Evolutionary conservation across 2,113 vertebrate species (phyloP), one percentile per base, ranked within the genome.

Genomic region (Xenus cinereus): DNA sequence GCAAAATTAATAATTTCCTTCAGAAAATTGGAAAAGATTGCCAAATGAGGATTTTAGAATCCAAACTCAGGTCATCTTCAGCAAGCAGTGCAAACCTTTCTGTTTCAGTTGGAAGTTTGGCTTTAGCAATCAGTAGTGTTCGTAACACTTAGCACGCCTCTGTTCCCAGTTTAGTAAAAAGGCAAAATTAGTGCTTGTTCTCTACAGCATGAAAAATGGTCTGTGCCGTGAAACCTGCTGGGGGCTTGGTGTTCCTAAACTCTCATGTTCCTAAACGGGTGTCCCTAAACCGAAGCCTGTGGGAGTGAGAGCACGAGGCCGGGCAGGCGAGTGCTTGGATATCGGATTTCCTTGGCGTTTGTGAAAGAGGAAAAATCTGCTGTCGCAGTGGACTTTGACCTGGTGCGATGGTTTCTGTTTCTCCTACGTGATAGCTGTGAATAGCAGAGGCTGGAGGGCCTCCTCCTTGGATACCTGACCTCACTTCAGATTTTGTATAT

Each of bases 251-350:
- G 63, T 45, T 87, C 27, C 32, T 80, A 20, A 78, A 35, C 35
- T 43, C 20, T 37, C 20, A 14, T 53, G 62, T 48, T 90, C 19
- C n/a, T 75, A 17, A 83, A 35, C 41, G 30, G 15, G 8, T 41
- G 37, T 41, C 28, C 18, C 37, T 30, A 14, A 41, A 63, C 62
- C 6, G 62, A 41, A 64, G 37, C 37, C 62, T 28, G 28, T 7
- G 72, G 59, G 27, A 30, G 33, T 0, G 0, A 30, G 77, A 22
- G 35, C 8, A 3, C 10, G 54, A 59, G 48, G 41, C 10, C 5
- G 2, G 60, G 53, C 16, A 12, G 62, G 48, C 2, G 0, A 22
- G 43, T 1, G 1, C n/a, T 37, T 37, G 20, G 26, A 2, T 72
- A 9, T 39, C 22, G 2, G 33, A 28, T 24, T 60, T 59, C 18